phyloP scores from a whole-genome alignment of 92 coral and sea anemone species.

The Chrysogorgia sp. region DNA sequence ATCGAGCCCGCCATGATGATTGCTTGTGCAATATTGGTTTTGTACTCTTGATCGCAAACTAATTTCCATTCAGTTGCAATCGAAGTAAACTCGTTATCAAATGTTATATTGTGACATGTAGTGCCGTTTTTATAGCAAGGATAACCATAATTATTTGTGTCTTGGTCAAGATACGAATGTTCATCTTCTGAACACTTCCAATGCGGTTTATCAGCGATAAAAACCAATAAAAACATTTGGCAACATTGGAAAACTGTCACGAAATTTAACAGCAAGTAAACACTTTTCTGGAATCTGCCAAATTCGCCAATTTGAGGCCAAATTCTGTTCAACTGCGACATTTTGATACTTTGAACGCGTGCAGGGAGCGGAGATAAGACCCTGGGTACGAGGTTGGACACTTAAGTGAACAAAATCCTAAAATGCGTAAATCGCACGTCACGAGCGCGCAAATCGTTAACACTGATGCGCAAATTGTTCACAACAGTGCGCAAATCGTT shows the following conservation, averaged over 20 bases:
- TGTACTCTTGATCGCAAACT: conserved; percentile 79
- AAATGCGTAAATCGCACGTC: too few relatives aligned
- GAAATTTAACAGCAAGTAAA: conserved; percentile 60
- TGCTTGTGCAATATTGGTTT: conserved; percentile 71
- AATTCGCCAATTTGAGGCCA: conserved; percentile 76
- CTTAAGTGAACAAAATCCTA: too few relatives aligned
- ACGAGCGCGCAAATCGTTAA: too few relatives aligned
- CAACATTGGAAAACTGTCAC: conserved; percentile 56
- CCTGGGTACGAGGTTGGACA: too few relatives aligned
- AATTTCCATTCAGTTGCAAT: conserved; percentile 85
- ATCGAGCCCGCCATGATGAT: conserved; percentile 79
- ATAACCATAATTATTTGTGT: not conserved
- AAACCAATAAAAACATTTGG: conserved; percentile 82
- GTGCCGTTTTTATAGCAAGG: conserved; percentile 55
- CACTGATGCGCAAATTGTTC: too few relatives aligned
- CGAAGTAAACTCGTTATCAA: conserved; percentile 71
- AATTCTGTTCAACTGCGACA: conserved; percentile 24
- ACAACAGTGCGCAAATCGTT: too few relatives aligned
- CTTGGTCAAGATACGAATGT: not conserved
- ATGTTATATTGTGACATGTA: conserved; percentile 50
- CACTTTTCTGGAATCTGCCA: conserved; percentile 72
- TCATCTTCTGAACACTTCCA: conserved; percentile 66
- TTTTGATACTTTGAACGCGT: not conserved
- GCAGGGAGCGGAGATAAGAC: too few relatives aligned
- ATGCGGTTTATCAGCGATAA: conserved; percentile 79